Percentiles rank a stretch among this genome's conserved stretches.
Evolutionary conservation across 2,888 invertebrate genomes (phyloP).

Genomic region (Stenotaenia linearis): DNA sequence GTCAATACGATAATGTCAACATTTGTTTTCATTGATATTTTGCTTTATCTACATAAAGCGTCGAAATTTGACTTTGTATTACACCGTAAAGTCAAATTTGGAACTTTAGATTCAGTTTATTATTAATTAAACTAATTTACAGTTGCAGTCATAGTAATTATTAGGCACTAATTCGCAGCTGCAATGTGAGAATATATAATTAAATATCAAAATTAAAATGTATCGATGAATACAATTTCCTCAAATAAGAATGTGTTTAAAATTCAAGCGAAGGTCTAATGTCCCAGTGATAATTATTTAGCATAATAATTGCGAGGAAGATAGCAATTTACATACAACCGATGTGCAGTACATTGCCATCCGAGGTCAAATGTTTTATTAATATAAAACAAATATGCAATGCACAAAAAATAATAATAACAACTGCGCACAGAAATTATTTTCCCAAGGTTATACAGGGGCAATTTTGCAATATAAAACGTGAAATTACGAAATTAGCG

Average conservation of each 20-base stretch:
- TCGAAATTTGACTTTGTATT: too few species aligned
- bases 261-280: not conserved
- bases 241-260: not conserved
- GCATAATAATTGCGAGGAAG: not conserved
- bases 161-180: not conserved
- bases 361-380: not conserved
- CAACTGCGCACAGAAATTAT: not conserved
- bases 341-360: not conserved
- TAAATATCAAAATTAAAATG: not conserved
- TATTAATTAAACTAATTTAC: not conserved
- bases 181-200: not conserved
- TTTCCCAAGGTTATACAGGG: not conserved
- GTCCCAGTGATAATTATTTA: not conserved
- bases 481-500: too few species aligned
- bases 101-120: not conserved
- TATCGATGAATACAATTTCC: not conserved
- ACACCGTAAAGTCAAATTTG: too few species aligned
- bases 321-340: constrained; percentile 3
- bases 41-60: too few species aligned
- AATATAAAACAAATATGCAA: not conserved
- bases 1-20: not conserved
- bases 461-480: not conserved
- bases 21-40: not conserved
- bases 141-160: too few species aligned
- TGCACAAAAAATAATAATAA: not conserved